Evolutionary conservation across 1,140 invertebrate genomes (phyloP), one percentile per base, ranked within the genome.

Genomic region (Neodiprion lecontei): DNA sequence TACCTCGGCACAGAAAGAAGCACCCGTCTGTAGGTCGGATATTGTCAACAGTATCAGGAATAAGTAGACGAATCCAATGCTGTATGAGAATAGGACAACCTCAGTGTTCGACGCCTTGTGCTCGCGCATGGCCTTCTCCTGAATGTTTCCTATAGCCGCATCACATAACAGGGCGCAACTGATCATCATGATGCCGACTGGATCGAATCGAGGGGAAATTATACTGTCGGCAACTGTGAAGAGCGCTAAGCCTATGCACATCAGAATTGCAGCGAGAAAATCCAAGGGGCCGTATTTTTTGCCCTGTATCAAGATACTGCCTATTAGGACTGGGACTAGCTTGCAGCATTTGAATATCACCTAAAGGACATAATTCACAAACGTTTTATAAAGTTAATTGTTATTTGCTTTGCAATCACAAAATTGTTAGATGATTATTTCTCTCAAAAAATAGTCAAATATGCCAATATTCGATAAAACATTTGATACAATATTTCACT

Each of bases 321-420:
- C 97, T 76, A 97, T 92, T 79, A 99, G 91, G 0, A 98, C 97
- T 4, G 98, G 98, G 80, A 99, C 97, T 0, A 99, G 90, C 89
- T 99, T 99, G 84, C 98, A 99, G 84, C 97, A 98, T 88, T 97
- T 97, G 84, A 97, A 97, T 79, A 97, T 97, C n/a, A 97, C 92
- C 88, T 95, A 91, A 40, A 77, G 65, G 72, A 74, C 48, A 47
- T 50, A 53, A 68, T 23, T 21, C 17, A 23, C 3, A 50, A 23
- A 49, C 7, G 9, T 74, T 72, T 48, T 70, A 67, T 40, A 49
- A 65, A 17, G 69, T 66, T 11, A 0, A 74, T 70, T 14, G 28
- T 40, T 40, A 40, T 40, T 40, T 40, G 28, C 28, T 40, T 40
- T 40, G 28, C 28, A 40, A 40, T 40, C 5, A 40, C 5, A 5